These are phyloP conservation scores for Anas platyrhynchos DNA, from an alignment of 2,113 vertebrate species.

Conservation along the genomic window DNA sequence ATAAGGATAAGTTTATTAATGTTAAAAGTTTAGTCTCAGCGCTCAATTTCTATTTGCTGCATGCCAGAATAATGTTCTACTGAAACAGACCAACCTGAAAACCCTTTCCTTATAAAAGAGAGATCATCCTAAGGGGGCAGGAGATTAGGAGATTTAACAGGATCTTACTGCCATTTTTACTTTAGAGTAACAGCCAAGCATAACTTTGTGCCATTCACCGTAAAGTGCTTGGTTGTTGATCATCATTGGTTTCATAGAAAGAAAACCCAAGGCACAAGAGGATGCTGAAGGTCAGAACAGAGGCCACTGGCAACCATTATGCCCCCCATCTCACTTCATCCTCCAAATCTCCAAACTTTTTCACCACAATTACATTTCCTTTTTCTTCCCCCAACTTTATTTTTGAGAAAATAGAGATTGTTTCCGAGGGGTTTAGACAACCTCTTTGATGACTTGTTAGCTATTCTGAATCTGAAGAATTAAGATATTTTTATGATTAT, in stretches of 20 bases:
- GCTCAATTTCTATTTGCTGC: neutral
- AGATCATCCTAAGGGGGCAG: neutral
- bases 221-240: neutral
- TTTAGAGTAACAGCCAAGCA: neutral
- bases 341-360: neutral
- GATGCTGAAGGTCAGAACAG: neutral
- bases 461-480: neutral
- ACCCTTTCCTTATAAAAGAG: neutral
- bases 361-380: neutral
- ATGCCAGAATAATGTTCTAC: neutral
- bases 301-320: neutral
- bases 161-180: neutral
- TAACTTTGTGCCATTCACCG: neutral
- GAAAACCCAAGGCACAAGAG: neutral
- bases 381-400: rapidly evolving
- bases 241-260: neutral
- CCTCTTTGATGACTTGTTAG: neutral
- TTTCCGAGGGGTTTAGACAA: neutral
- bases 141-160: neutral
- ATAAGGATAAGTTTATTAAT: neutral
- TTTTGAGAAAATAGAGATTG: neutral
- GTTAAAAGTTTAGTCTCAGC: neutral
- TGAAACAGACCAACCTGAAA: neutral
- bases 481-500: neutral
- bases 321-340: neutral